phyloP scores from a whole-genome alignment of 1,140 invertebrate genomes.

The Brachionus manjavacas region DNA sequence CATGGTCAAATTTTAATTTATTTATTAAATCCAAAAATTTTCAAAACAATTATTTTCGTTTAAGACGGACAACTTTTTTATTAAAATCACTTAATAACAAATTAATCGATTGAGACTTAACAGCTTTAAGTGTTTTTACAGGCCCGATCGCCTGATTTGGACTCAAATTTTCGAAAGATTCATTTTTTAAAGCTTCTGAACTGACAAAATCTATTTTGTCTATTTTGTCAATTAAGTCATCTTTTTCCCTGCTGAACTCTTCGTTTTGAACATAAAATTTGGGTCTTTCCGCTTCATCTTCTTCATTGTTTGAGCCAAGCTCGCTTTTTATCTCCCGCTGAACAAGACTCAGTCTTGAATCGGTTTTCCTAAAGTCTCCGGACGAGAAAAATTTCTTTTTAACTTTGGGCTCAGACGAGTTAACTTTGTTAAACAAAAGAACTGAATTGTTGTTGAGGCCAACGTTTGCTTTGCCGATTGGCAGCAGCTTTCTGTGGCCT shows the following conservation, averaged over 20 bases:
- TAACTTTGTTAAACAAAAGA: background rate
- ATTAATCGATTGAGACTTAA: background rate
- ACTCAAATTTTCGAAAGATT: background rate
- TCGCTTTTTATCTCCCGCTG: background rate
- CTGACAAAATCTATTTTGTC: background rate
- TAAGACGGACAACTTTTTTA: constrained; percentile 9
- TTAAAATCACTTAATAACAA: constrained; percentile 27
- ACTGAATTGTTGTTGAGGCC: background rate
- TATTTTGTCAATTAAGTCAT: background rate
- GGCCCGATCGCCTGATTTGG: too few relatives aligned
- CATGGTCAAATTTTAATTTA: too few relatives aligned
- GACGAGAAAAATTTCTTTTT: background rate
- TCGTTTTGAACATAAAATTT: background rate
- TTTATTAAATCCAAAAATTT: too few relatives aligned
- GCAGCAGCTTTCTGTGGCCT: background rate
- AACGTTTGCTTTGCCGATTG: background rate
- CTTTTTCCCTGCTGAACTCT: background rate
- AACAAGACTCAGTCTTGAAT: background rate
- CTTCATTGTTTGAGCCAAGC: background rate
- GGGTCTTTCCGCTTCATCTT: background rate
- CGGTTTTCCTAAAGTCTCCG: background rate
- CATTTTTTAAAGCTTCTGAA: background rate
- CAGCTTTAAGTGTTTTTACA: background rate
- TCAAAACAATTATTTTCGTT: constrained; percentile 24
- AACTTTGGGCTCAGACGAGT: background rate